Conservation (phyloP, 2,888 invertebrate species). For the Chaitophorus viminalis region DNA sequence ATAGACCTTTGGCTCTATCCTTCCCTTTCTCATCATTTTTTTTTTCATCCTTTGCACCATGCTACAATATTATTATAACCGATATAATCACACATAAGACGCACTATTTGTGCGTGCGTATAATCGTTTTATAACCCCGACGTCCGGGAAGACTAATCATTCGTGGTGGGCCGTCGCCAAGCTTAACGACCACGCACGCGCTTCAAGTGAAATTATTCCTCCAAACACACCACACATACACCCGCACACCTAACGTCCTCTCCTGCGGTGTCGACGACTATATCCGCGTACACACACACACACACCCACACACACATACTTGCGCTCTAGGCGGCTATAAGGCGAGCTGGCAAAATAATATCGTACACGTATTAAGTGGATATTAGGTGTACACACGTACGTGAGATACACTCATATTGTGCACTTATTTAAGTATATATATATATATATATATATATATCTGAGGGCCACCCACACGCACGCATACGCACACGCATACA, state of each 20-base stretch:
- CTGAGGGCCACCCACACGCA: no score
- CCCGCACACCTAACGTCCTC: not conserved
- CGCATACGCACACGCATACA: not conserved
- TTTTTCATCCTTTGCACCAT: no score
- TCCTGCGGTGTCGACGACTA: not conserved
- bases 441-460: no score
- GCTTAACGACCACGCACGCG: conserved; percentile 28
- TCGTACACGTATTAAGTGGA: conserved; percentile 33
- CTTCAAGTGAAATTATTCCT: no score
- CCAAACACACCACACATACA: not conserved
- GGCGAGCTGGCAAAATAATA: not conserved
- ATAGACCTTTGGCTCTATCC: not conserved
- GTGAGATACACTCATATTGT: not conserved
- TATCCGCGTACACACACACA: no score
- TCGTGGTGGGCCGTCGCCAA: conserved; percentile 9
- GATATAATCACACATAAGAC: not conserved
- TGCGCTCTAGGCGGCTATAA: no score
- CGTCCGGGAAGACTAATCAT: conserved; percentile 32
- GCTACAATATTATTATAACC: no score
- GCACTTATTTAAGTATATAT: no score
- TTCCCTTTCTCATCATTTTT: not conserved
- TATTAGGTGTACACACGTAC: conserved; percentile 19
- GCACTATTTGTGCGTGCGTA: no score
- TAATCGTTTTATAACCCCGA: not conserved
- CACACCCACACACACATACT: not conserved